Base-by-base conservation (phyloP, 2,113 vertebrate species). In the Paraplagusia blochii region DNA sequence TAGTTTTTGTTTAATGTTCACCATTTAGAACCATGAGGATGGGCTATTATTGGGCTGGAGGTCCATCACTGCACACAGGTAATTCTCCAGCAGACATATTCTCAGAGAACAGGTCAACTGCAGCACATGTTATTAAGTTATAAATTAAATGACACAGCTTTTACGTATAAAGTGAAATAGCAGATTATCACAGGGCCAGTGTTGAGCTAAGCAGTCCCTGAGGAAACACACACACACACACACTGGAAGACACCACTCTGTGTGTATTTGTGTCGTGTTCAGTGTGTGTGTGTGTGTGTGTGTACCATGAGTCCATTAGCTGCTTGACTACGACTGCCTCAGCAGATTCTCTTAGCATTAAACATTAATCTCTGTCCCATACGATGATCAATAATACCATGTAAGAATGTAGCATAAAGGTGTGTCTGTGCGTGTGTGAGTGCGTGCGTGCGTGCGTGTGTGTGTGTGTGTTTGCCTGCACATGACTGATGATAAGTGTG, bases 151-250 rank as follows among this genome's bases (percentile, higher is more conserved):
- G 17, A 38, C 56, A 69, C 57, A 50, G 73, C 55, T 76, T 81
- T 76, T 71, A 81, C 74, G 71, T 69, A 62, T 81, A 64, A 72
- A 72, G 58, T 72, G 58, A 85, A 84, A 82, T 79, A 65, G 67
- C 53, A 78, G 76, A 81, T 87, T 67, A 84, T 85, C 53, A 81
- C 66, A 19, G 40, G 77, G 59, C 62, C 52, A 49, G 51, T 14
- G 9, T 46, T 63, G 43, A 63, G 69, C 60, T 80, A 78, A 84
- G 73, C 69, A 72, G 73, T 72, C 85, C 74, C 77, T 45, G 7
- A 64, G 77, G 85, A 81, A 46, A 38, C 73, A 79, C 64, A 49
- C 17, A 38, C 73, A 79, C 64, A 49, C 17, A 62, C 53, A 19
- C 15, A 14, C 60, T 71, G 22, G 58, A 53, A 72, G 63, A 29